Conservation (phyloP, 2,113 vertebrate genomes). For the Miniopterus natalensis region DNA sequence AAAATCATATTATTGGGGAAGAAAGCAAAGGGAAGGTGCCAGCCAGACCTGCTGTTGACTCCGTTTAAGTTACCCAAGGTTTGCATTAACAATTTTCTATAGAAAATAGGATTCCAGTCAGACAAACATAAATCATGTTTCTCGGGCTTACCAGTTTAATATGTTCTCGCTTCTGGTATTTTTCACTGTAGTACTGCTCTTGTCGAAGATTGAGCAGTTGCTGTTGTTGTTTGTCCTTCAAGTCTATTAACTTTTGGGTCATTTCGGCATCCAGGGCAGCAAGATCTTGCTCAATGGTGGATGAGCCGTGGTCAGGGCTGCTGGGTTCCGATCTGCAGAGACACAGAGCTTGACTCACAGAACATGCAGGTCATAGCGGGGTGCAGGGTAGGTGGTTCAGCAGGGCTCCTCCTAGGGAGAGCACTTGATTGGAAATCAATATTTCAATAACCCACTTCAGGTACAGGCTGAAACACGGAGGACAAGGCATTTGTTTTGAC, state of each 20-base stretch:
- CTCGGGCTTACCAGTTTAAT: constrained; percentile 93
- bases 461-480: neutral
- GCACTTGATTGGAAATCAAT: neutral
- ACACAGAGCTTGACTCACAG: constrained; percentile 61
- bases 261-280: constrained; percentile 93
- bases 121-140: neutral
- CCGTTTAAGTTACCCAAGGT: neutral
- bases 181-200: constrained; percentile 99
- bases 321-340: constrained; percentile 88
- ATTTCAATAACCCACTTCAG: neutral
- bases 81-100: neutral
- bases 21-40: neutral
- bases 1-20: neutral
- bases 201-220: constrained; percentile 96
- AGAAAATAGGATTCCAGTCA: neutral
- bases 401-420: neutral
- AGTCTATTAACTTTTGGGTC: constrained; percentile 91
- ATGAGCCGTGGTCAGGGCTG: constrained; percentile 93
- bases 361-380: neutral
- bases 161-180: constrained; percentile 98
- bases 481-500: neutral
- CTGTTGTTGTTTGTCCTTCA: constrained; percentile 97
- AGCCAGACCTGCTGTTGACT: neutral
- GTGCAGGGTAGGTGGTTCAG: too few species aligned
- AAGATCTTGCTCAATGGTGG: constrained; percentile 93